These are phyloP conservation scores for Phortica variegata DNA, from an alignment of 1,140 invertebrate species.

Conservation along the genomic window DNA sequence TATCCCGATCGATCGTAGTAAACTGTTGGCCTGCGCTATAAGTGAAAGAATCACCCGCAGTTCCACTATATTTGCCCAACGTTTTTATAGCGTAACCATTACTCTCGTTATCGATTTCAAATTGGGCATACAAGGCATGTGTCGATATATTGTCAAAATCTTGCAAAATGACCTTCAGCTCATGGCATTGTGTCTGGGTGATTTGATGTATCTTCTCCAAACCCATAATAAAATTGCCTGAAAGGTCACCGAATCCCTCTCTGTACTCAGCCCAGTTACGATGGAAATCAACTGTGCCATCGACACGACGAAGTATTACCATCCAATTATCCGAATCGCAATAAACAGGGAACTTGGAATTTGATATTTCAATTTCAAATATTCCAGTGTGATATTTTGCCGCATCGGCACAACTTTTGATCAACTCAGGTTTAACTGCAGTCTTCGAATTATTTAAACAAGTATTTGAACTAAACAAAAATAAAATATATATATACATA, in stretches of 20 bases:
- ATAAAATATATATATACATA: no score
- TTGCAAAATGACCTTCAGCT: slow-evolving; percentile 66
- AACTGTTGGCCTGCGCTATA: slow-evolving; percentile 70
- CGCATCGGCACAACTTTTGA: no score
- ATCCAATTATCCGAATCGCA: slow-evolving; percentile 61
- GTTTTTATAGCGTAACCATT: slow-evolving; percentile 67
- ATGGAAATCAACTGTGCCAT: slow-evolving; percentile 66
- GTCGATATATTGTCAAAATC: slow-evolving; percentile 61
- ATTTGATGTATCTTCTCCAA: slow-evolving; percentile 63
- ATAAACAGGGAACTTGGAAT: slow-evolving; percentile 23
- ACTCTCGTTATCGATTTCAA: slow-evolving; percentile 64
- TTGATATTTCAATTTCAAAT: no score
- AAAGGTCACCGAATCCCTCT: slow-evolving; percentile 64
- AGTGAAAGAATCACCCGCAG: slow-evolving; percentile 66
- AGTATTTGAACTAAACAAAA: no score
- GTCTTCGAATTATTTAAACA: no score
- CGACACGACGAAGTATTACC: slow-evolving; percentile 64
- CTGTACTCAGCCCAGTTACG: slow-evolving; percentile 66
- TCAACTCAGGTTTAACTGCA: no score
- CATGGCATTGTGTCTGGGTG: slow-evolving; percentile 63
- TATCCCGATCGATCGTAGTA: slow-evolving; percentile 69
- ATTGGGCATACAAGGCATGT: slow-evolving; percentile 66
- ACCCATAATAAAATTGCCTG: slow-evolving; percentile 66
- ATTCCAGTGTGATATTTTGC: no score
- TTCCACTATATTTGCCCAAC: slow-evolving; percentile 65